Conservation (phyloP, 2,113 vertebrate species). For the Mobula birostris region DNA sequence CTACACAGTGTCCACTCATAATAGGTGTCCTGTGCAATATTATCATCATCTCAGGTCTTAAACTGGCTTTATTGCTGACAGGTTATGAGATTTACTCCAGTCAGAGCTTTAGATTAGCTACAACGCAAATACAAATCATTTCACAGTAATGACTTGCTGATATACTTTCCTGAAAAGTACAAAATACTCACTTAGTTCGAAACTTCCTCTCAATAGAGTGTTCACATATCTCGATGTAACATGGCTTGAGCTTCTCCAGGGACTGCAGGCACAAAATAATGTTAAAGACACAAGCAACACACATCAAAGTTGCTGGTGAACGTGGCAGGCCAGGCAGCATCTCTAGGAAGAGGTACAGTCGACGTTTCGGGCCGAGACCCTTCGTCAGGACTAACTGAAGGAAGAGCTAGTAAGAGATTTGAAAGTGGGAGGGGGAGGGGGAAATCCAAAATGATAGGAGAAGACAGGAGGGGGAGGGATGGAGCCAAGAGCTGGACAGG, state of each 20-base stretch:
- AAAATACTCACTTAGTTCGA: not conserved
- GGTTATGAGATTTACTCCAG: constrained; percentile 29
- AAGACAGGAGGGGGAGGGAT: no score
- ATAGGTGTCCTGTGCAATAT: constrained; percentile 29
- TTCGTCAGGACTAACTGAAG: no score
- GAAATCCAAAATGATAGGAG: no score
- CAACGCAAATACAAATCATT: constrained; percentile 34
- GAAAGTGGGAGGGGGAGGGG: no score
- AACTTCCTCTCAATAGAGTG: not conserved
- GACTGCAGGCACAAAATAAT: not conserved
- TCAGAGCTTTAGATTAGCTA: constrained; percentile 15
- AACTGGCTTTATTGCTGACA: constrained; percentile 32
- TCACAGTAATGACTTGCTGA: constrained; percentile 34
- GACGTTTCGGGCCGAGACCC: no score
- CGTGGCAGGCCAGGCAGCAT: no score
- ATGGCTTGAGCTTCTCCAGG: not conserved
- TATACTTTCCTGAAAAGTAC: not conserved
- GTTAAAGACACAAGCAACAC: not conserved
- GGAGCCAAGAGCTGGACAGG: no score
- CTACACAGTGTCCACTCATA: constrained; percentile 14
- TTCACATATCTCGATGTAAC: not conserved
- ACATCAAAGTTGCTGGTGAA: no score
- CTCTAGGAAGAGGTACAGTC: no score
- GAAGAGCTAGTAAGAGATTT: no score
- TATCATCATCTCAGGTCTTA: constrained; percentile 25